A percentile compares a stretch with the other conserved stretches of the same genome.
These are phyloP conservation scores for Pseudachorutes palmiensis DNA, from an alignment of 1,140 invertebrate genomes.

Conservation along the genomic window DNA sequence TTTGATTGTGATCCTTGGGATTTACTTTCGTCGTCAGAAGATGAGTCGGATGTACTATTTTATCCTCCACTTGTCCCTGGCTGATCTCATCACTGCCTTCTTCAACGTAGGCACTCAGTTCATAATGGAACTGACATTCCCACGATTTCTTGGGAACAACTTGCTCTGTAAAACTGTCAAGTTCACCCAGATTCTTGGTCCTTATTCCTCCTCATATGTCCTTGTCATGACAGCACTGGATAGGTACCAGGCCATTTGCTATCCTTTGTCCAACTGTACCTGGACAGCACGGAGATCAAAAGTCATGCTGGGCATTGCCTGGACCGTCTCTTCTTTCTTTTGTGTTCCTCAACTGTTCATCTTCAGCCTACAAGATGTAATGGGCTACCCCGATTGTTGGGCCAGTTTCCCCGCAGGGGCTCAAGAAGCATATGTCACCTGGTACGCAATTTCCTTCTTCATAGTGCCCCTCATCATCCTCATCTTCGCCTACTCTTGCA, in stretches of 20 bases:
- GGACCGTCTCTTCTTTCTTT: conserved; percentile 53
- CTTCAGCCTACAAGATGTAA: conserved; percentile 52
- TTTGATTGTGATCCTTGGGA: conserved; percentile 44
- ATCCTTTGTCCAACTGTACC: conserved; percentile 52
- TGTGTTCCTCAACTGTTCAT: conserved; percentile 59
- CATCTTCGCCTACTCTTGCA: conserved; percentile 54
- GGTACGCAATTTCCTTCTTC: conserved; percentile 54
- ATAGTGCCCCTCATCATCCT: conserved; percentile 54
- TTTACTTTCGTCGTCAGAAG: conserved; percentile 47
- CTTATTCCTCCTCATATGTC: conserved; percentile 59
- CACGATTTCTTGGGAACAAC: conserved; percentile 47
- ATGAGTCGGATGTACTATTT: conserved; percentile 65
- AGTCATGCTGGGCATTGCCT: conserved; percentile 54
- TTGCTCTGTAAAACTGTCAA: conserved; percentile 61
- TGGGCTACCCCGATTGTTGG: conserved; percentile 55
- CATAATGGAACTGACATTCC: conserved; percentile 56
- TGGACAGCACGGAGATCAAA: conserved; percentile 50
- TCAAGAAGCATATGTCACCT: conserved; percentile 54
- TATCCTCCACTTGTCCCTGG: conserved; percentile 59
- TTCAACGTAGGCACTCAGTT: conserved; percentile 65
- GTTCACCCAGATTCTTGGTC: conserved; percentile 57
- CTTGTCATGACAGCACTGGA: conserved; percentile 60
- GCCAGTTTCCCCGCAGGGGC: conserved; percentile 53
- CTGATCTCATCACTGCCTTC: conserved; percentile 60
- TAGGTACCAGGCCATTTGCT: conserved; percentile 57